A percentile compares a stretch with the other conserved stretches of the same genome.
These are phyloP conservation scores for Agriopis leucophaearia DNA, from an alignment of 2,888 invertebrate species.

Conservation along the genomic window DNA sequence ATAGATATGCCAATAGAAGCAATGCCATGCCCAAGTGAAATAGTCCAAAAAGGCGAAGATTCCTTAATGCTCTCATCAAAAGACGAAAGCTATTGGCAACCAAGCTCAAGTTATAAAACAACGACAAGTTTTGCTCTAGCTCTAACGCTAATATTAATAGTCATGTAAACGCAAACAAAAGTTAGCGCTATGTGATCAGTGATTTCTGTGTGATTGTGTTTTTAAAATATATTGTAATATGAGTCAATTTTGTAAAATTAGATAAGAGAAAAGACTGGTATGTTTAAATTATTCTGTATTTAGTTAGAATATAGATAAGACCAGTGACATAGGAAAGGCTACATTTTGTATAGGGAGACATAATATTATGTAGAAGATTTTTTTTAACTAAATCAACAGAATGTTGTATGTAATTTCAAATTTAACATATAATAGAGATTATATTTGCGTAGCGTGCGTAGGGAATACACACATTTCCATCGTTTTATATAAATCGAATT, in stretches of 20 bases:
- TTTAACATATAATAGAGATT: not conserved
- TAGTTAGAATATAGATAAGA: conserved; percentile 39
- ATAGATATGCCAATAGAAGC: conserved; percentile 68
- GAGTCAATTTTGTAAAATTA: conserved; percentile 49
- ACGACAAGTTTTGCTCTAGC: conserved; percentile 58
- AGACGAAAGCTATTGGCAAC: conserved; percentile 74
- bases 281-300: conserved; percentile 67
- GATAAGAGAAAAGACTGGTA: conserved; percentile 78
- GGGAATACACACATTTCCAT: not conserved
- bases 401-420: too few relatives aligned
- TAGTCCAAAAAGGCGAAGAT: conserved; percentile 72
- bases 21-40: conserved; percentile 68
- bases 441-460: not conserved
- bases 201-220: conserved; percentile 43
- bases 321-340: conserved; percentile 42
- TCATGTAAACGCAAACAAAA: conserved; percentile 44
- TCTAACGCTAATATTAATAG: conserved; percentile 56
- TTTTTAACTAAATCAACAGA: too few relatives aligned
- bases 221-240: conserved; percentile 32
- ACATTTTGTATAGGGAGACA: conserved; percentile 27
- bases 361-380: too few relatives aligned
- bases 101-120: conserved; percentile 60
- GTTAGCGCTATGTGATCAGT: conserved; percentile 41
- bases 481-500: not conserved
- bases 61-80: conserved; percentile 80